Evolutionary conservation across 2,888 invertebrate species (phyloP), one percentile per base, ranked within the genome.

Genomic region (Willowsia nigromaculata): DNA sequence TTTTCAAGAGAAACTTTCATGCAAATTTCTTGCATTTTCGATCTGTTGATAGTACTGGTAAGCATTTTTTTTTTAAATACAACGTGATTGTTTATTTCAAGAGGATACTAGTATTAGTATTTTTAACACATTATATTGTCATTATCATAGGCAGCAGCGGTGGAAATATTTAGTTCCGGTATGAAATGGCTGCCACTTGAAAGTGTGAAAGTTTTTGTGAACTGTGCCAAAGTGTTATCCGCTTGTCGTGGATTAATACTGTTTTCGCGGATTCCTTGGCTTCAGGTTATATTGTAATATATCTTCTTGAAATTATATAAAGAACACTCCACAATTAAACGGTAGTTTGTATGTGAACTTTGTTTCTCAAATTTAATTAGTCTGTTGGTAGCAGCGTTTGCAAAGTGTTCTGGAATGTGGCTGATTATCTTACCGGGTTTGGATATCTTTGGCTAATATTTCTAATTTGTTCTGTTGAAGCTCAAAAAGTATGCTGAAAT

Each of bases 171-270:
- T 37, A 50, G 85, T 80, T 85, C 80, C 59, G 89, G 89, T 5
- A 89, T 85, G 89, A 80, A 47, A 59, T 89, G 89, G 89, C 62
- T 89, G n/a, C 78, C 84, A 7, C 33, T 56, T 6, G 40, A 78
- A 53, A 65, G 15, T 65, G 56, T 68, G 15, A 56, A 68, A 27
- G 47, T 50, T 15, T 56, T 85, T 56, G 37, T 85, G 13, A 40
- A 81, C 4, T 62, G 89, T 89, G 89, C 89, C 89, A 89, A 89
- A 85, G 47, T 81, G 33, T 2, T 89, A 33, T 85, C 89, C 40
- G 71, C 85, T n/a, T 68, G 53, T 65, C 84, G 89, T 30, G 89
- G 85, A 43, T 33, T 89, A 11, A 43, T 89, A 6, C 18, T 89
- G 9, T 33, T 89, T 30, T 89, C 89, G 18, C 78, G 89, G 59